These are phyloP conservation scores for Timandra comae DNA, from an alignment of 2,888 invertebrate species.

Conservation along the genomic window DNA sequence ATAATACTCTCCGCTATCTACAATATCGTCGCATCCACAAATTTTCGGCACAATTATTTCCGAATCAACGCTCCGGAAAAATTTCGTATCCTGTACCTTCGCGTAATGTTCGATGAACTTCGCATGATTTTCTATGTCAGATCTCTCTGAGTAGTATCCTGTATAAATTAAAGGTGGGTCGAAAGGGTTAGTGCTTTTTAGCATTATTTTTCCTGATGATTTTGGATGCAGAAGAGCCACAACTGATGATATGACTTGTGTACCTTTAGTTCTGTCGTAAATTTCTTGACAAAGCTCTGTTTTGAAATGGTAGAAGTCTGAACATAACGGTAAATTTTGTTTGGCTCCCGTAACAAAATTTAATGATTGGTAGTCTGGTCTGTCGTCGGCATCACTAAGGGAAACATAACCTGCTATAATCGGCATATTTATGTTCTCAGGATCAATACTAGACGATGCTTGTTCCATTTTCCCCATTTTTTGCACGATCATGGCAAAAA, in stretches of 20 bases:
- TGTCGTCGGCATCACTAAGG: neutral
- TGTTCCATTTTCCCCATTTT: neutral
- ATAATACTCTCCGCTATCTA: constrained; percentile 13
- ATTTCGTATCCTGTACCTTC: constrained; percentile 7
- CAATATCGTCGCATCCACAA: constrained; percentile 5
- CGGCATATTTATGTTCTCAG: neutral
- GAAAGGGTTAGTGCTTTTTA: constrained; percentile 9
- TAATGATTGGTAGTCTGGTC: constrained; percentile 38
- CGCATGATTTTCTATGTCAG: constrained; percentile 16
- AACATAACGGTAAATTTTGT: constrained; percentile 8
- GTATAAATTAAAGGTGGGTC: constrained; percentile 13
- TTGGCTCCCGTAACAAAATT: constrained; percentile 9
- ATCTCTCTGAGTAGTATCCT: constrained; percentile 8
- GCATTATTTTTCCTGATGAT: constrained; percentile 68
- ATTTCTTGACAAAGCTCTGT: constrained; percentile 21
- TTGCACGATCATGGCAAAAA: constrained; percentile 11
- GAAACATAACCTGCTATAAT: neutral
- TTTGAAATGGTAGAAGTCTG: constrained; percentile 15
- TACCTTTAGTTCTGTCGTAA: constrained; percentile 13
- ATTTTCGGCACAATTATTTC: constrained; percentile 10
- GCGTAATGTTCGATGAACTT: constrained; percentile 16
- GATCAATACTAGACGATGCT: neutral
- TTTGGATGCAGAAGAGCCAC: constrained; percentile 45
- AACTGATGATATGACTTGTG: constrained; percentile 17
- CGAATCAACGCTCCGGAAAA: constrained; percentile 12